Evolutionary conservation across 2,797 vertebrate species (phyloP), one percentile per base, ranked within the genome.

Genomic region (Cynodonichthys magdalenae): DNA sequence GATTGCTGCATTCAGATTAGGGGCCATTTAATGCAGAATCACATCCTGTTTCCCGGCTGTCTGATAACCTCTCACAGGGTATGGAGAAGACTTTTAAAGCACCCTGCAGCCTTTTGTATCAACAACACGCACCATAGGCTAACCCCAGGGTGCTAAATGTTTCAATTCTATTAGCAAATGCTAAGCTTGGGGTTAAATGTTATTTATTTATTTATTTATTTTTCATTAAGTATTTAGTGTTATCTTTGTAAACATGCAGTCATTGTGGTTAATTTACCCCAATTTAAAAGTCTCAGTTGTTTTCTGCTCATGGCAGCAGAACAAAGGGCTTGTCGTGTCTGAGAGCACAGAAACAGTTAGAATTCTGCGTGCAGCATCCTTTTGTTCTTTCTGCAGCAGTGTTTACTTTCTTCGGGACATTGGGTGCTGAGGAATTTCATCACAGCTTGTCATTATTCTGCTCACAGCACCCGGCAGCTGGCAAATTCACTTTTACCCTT

Each of bases 21-120:
- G 73, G 82, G 72, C 24, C 65, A 63, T 91, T 92, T 84, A 89
- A 93, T 92, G 92, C 87, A 75, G 86, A 79, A 82, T 90, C 90
- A 91, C 90, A 86, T 75, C 75, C 80, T 19, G 68, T 56, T 62
- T 80, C 53, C 66, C 34, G 34, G 78, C 73, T 69, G 19, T 59
- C 74, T 80, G 85, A 82, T 80, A 67, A 82, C 53, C 76, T 47
- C 36, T 56, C 27, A 53, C 70, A 47, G 66, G 78, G 80, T 71
- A 75, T 69, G 63, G 70, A 66, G 57, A 59, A 58, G 71, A 82
- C 75, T 77, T 72, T 69, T 66, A 53, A 59, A 54, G 64, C 31
- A 4, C 34, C 69, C 42, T 54, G 50, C 28, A 72, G 72, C 44
- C 57, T 60, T 61, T 73, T 44, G 53, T 68, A 47, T 58, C 5